These are phyloP conservation scores for Sebastes taczanowskii DNA, from an alignment of 2,797 vertebrate genomes.

Conservation along the genomic window DNA sequence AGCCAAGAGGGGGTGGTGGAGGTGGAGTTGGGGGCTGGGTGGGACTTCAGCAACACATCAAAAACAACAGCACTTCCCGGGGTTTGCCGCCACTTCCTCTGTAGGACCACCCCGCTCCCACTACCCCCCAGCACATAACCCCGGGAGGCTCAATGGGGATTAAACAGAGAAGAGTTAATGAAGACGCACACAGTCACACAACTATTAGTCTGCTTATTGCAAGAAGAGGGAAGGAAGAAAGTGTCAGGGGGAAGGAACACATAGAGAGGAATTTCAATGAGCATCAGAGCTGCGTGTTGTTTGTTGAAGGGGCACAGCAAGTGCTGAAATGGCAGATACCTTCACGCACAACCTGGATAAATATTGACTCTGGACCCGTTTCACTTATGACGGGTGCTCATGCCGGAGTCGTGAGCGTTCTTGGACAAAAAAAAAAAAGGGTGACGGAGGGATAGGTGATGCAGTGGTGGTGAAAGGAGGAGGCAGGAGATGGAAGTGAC, in stretches of 20 bases:
- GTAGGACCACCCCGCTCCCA: constrained; percentile 3
- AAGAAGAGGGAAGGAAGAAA: neutral
- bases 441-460: constrained; percentile 17
- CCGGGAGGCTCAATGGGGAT: neutral
- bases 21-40: constrained; percentile 49
- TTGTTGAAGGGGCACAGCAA: constrained; percentile 49
- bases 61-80: constrained; percentile 67
- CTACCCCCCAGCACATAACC: neutral
- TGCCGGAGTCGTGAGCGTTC: neutral
- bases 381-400: constrained; percentile 20
- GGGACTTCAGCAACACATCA: constrained; percentile 63
- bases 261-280: constrained; percentile 14
- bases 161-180: constrained; percentile 34
- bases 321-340: constrained; percentile 32
- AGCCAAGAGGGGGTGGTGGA: constrained; percentile 30
- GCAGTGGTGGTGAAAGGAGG: neutral
- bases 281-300: constrained; percentile 43
- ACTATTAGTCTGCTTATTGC: constrained; percentile 12
- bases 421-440: neutral
- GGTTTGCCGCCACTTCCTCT: constrained; percentile 62
- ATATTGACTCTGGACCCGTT: constrained; percentile 59
- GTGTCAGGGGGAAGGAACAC: neutral
- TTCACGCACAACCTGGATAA: constrained; percentile 52
- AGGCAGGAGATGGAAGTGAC: neutral
- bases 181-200: constrained; percentile 20